These are phyloP conservation scores for Seriola rivoliana DNA, from an alignment of 2,113 vertebrate species.

Conservation along the genomic window DNA sequence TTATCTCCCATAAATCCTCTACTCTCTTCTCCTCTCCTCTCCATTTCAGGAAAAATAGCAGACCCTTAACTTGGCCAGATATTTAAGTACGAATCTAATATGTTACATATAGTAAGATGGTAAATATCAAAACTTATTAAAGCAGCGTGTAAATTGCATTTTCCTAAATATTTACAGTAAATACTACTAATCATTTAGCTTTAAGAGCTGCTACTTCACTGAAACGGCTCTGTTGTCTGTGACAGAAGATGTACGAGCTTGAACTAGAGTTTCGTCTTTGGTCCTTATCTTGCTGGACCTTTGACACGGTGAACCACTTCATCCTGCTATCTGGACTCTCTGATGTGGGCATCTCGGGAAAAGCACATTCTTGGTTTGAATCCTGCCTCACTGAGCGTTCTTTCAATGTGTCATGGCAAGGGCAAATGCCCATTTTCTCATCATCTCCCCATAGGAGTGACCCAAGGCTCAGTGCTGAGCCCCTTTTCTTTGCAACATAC, in stretches of 20 bases:
- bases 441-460: not conserved
- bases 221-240: not conserved
- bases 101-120: too few relatives aligned
- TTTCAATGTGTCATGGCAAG: too few relatives aligned
- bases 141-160: too few relatives aligned
- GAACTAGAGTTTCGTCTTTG: not conserved
- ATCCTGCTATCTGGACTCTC: not conserved
- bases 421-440: not conserved
- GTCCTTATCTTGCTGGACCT: not conserved
- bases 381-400: not conserved
- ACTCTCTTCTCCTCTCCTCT: not conserved
- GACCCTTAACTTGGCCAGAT: too few relatives aligned
- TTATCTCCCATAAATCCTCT: slow-evolving; percentile 22
- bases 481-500: not conserved
- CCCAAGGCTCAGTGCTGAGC: not conserved
- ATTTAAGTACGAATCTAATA: too few relatives aligned
- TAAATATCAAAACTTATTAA: too few relatives aligned
- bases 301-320: not conserved
- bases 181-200: too few relatives aligned
- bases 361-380: not conserved
- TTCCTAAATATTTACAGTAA: too few relatives aligned
- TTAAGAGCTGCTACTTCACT: not conserved
- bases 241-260: not conserved
- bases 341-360: not conserved
- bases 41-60: too few relatives aligned